phyloP scores from a whole-genome alignment of 2,888 invertebrate species.

The Glaucopsyche alexis region DNA sequence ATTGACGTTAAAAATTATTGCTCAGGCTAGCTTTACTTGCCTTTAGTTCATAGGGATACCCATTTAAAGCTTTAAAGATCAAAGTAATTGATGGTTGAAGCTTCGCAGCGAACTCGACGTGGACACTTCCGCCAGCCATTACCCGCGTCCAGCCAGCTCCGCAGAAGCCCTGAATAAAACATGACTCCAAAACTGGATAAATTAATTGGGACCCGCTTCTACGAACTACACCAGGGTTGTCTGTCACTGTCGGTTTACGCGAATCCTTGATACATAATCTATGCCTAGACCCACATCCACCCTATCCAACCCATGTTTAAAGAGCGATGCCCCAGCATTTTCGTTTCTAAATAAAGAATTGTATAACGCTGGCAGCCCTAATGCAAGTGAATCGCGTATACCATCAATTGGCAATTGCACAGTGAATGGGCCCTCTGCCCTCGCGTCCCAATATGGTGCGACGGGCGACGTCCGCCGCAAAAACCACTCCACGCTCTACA shows the following conservation, averaged over 20 bases:
- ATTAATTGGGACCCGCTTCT: conserved; percentile 62
- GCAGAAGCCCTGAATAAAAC: conserved; percentile 51
- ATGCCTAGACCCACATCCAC: neutral
- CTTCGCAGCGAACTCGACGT: neutral
- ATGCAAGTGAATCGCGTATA: conserved; percentile 50
- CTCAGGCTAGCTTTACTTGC: neutral
- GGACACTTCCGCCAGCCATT: conserved; percentile 29
- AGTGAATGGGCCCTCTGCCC: conserved; percentile 67
- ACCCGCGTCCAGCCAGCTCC: conserved; percentile 28
- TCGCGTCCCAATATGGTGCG: conserved; percentile 51
- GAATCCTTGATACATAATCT: neutral
- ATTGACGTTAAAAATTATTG: neutral
- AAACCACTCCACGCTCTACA: conserved; percentile 36
- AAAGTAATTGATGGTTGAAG: conserved; percentile 10
- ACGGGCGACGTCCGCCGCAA: conserved; percentile 42
- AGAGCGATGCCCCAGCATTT: conserved; percentile 26
- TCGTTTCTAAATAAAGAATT: conserved; percentile 13
- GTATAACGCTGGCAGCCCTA: conserved; percentile 45
- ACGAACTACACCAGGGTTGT: conserved; percentile 47
- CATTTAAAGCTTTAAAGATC: conserved; percentile 16
- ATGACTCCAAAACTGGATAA: conserved; percentile 60
- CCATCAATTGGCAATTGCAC: conserved; percentile 64
- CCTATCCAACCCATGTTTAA: neutral
- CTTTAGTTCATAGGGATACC: neutral
- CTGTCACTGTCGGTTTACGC: neutral